These are phyloP conservation scores for Xanthorhoe spadicearia DNA, from an alignment of 2,888 invertebrate species.

Conservation along the genomic window DNA sequence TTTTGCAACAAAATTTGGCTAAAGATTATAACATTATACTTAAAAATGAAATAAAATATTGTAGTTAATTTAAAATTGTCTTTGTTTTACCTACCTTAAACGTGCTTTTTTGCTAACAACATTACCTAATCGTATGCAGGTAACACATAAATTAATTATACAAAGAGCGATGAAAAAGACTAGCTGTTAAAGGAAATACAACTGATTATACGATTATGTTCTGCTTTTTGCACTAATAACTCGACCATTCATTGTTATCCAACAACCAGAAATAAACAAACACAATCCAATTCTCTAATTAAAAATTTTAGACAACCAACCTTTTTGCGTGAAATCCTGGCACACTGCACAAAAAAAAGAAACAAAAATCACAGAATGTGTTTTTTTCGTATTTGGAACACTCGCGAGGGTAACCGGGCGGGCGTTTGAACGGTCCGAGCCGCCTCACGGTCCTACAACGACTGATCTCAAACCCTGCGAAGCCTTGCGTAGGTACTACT, in stretches of 20 bases:
- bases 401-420: conserved; percentile 62
- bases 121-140: not conserved
- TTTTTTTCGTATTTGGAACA: conserved; percentile 61
- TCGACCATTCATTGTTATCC: conserved; percentile 49
- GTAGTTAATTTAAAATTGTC: not conserved
- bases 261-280: conserved; percentile 44
- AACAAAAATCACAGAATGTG: conserved; percentile 60
- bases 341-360: conserved; percentile 64
- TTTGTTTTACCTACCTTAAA: not conserved
- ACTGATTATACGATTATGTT: conserved; percentile 27
- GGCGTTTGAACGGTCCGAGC: conserved; percentile 61
- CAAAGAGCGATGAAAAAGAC: conserved; percentile 8
- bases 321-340: conserved; percentile 67
- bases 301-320: conserved; percentile 19
- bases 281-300: conserved; percentile 31
- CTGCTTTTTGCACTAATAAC: conserved; percentile 47
- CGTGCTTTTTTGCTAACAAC: not conserved
- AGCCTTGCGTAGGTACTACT: conserved; percentile 17
- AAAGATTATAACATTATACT: too few relatives aligned
- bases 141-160: conserved; percentile 1
- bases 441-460: conserved; percentile 48
- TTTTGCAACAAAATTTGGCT: too few relatives aligned
- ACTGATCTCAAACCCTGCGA: conserved; percentile 48
- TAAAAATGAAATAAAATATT: too few relatives aligned
- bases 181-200: conserved; percentile 26